Percentiles rank a stretch among this genome's conserved stretches.
Evolutionary conservation across 2,113 vertebrate genomes (phyloP).

Genomic region (Gopherus flavomarginatus): DNA sequence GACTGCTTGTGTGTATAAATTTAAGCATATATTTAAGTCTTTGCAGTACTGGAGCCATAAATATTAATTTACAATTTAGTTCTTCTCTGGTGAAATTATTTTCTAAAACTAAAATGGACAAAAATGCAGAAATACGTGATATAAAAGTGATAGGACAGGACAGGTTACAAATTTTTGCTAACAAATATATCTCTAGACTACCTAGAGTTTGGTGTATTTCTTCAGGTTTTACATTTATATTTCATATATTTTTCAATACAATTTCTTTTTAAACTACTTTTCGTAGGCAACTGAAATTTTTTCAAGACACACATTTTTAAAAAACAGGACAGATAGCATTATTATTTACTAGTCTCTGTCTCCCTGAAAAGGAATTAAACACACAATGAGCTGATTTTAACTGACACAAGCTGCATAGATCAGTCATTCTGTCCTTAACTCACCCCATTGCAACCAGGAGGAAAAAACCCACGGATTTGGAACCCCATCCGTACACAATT

Average conservation of each 20-base stretch:
- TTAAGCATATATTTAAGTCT: conserved; percentile 30
- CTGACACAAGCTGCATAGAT: conserved; percentile 22
- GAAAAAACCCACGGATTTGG: not conserved
- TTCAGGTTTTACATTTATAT: not conserved
- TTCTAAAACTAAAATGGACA: conserved; percentile 31
- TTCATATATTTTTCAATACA: not conserved
- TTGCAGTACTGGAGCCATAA: not conserved
- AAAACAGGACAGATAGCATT: not conserved
- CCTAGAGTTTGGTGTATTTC: not conserved
- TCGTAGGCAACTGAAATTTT: not conserved
- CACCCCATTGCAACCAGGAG: not conserved
- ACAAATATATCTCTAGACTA: not conserved
- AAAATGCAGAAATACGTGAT: not conserved
- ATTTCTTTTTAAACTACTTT: not conserved
- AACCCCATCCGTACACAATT: conserved; percentile 42
- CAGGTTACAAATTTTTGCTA: not conserved
- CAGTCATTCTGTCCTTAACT: conserved; percentile 41
- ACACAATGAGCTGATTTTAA: not conserved
- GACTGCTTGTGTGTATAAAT: conserved; percentile 11
- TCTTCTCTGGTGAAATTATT: conserved; percentile 19
- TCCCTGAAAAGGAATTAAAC: not conserved
- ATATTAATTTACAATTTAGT: conserved; percentile 11
- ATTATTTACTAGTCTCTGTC: conserved; percentile 34
- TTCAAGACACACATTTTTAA: conserved; percentile 3
- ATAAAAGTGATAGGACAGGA: not conserved